A percentile compares a stretch with the other conserved stretches of the same genome.
Conservation (phyloP, 2,888 invertebrate genomes). For the Hydroisotoma schaefferi region DNA sequence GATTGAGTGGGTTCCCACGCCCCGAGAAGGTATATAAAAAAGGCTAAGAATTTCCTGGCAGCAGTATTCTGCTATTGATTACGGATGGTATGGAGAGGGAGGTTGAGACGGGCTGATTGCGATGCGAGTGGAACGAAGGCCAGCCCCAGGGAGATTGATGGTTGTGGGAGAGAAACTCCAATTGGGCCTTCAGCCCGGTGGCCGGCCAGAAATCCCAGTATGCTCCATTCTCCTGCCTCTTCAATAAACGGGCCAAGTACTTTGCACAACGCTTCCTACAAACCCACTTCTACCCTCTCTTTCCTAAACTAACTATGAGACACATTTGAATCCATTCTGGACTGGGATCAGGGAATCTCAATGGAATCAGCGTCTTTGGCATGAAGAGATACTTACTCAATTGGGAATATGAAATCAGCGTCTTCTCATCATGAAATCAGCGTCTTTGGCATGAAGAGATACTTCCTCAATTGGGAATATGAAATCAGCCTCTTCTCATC, state of each 20-base stretch:
- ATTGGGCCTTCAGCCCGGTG: background rate
- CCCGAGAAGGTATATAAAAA: no score
- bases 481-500: no score
- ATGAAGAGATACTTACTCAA: background rate
- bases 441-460: no score
- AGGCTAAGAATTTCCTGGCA: no score
- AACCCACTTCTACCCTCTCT: background rate
- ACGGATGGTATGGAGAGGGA: background rate
- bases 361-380: no score
- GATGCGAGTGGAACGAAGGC: background rate
- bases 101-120: background rate
- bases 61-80: background rate
- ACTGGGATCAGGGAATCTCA: no score
- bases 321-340: no score
- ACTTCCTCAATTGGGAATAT: no score
- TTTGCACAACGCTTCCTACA: background rate
- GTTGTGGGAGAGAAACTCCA: background rate
- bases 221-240: slow-evolving; percentile 9
- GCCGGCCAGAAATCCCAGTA: slow-evolving; percentile 1
- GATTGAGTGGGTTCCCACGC: no score
- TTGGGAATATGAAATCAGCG: no score
- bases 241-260: background rate
- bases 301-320: background rate
- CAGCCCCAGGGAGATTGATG: background rate
- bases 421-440: no score